Evolutionary conservation across 2,113 vertebrate genomes (phyloP).

Genomic region (Gila orcuttii): DNA sequence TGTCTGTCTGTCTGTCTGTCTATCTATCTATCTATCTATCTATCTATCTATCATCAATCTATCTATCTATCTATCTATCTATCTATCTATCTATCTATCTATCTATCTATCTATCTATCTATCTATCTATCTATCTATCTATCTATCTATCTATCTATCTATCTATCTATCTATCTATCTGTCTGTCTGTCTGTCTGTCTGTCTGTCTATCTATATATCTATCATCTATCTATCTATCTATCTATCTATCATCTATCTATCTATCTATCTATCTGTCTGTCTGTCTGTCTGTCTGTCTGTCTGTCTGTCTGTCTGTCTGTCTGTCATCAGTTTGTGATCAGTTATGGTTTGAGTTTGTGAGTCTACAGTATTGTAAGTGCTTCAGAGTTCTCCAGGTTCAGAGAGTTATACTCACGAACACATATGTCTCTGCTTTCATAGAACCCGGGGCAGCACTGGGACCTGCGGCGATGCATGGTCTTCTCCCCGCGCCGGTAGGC

Average conservation of each 20-base stretch:
- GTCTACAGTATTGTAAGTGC: no score
- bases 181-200: no score
- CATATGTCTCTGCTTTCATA: conserved; percentile 89
- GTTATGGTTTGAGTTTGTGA: no score
- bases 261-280: no score
- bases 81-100: no score
- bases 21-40: no score
- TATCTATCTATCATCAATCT: no score
- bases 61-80: no score
- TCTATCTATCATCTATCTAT: no score
- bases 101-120: not conserved
- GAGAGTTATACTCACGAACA: conserved; percentile 84
- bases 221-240: no score
- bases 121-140: not conserved
- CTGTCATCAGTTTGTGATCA: not conserved
- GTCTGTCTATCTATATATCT: not conserved
- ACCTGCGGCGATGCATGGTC: conserved; percentile 95
- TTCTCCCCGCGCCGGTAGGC: conserved; percentile 94
- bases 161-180: not conserved
- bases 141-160: not conserved
- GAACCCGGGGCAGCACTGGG: conserved; percentile 97
- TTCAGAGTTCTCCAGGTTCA: not conserved
- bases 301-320: not conserved
- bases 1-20: no score
- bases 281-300: no score